These are phyloP conservation scores for Phalloptychus januarius DNA, from an alignment of 2,797 vertebrate genomes.

Conservation along the genomic window DNA sequence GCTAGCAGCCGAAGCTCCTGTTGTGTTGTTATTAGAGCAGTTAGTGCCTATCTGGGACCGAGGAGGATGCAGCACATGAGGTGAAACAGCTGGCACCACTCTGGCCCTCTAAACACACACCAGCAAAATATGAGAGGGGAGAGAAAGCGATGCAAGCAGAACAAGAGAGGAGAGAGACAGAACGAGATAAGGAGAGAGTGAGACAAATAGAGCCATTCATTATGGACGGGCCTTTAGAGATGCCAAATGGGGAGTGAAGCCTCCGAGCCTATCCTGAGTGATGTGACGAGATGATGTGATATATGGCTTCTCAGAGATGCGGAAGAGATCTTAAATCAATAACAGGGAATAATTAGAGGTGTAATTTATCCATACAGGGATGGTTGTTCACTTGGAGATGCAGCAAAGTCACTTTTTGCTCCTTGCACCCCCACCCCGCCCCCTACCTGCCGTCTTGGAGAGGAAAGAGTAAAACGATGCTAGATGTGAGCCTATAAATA, in stretches of 20 bases:
- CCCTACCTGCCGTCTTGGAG: slow-evolving; percentile 6
- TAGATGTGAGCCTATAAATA: slow-evolving; percentile 69
- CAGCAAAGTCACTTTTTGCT: slow-evolving; percentile 46
- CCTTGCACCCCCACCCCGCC: slow-evolving; percentile 35
- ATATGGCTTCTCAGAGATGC: slow-evolving; percentile 71
- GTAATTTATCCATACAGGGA: slow-evolving; percentile 66
- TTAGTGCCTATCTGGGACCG: slow-evolving; percentile 66
- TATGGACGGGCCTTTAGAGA: slow-evolving; percentile 79
- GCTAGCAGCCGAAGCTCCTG: slow-evolving; percentile 56
- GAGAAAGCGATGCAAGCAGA: slow-evolving; percentile 32
- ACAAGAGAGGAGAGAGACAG: slow-evolving; percentile 44
- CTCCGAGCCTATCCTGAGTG: slow-evolving; percentile 73
- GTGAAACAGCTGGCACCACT: slow-evolving; percentile 74
- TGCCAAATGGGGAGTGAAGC: slow-evolving; percentile 74
- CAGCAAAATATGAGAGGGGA: slow-evolving; percentile 20
- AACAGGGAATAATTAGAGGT: slow-evolving; percentile 78
- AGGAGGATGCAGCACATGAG: slow-evolving; percentile 51
- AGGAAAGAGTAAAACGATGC: slow-evolving; percentile 67
- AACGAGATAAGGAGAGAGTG: slow-evolving; percentile 58
- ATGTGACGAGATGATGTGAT: slow-evolving; percentile 75
- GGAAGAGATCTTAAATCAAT: slow-evolving; percentile 79
- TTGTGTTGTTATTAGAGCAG: slow-evolving; percentile 72
- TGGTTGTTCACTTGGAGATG: slow-evolving; percentile 42
- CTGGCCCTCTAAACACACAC: slow-evolving; percentile 64
- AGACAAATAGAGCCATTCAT: slow-evolving; percentile 78